These are phyloP conservation scores for Miltochrista miniata DNA, from an alignment of 2,888 invertebrate species.

Conservation along the genomic window DNA sequence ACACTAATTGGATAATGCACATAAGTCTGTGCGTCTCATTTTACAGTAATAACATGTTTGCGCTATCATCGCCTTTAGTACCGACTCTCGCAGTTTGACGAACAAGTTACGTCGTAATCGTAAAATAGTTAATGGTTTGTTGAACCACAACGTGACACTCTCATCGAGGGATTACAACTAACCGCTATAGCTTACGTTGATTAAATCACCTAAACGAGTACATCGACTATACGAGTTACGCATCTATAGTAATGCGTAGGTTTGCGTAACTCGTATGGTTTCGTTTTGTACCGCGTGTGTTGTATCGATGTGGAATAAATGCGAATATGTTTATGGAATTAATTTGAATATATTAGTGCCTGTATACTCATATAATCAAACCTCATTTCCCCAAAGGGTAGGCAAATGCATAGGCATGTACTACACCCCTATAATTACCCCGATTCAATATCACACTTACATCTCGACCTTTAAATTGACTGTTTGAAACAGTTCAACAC, in stretches of 20 bases:
- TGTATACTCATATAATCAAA: neutral
- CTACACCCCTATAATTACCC: no score
- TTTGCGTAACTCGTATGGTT: constrained; percentile 11
- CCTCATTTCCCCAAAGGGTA: no score
- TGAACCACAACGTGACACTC: constrained; percentile 33
- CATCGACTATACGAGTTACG: neutral
- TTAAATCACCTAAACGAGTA: constrained; percentile 39
- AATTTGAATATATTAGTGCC: no score
- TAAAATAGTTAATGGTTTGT: constrained; percentile 53
- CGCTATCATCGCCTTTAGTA: constrained; percentile 28
- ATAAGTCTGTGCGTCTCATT: constrained; percentile 3
- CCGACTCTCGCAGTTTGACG: constrained; percentile 42
- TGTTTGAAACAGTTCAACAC: no score
- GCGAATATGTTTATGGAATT: no score
- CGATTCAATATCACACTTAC: no score
- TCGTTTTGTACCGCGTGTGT: neutral
- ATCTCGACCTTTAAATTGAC: no score
- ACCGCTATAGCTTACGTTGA: constrained; percentile 47
- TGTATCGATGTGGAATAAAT: neutral
- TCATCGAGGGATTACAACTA: constrained; percentile 34
- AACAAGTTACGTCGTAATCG: constrained; percentile 44
- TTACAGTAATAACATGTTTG: constrained; percentile 13
- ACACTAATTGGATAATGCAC: constrained; percentile 1
- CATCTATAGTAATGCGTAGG: neutral
- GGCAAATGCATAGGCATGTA: no score